Percentiles rank a stretch among this genome's conserved stretches.
These are phyloP conservation scores for Pseudomyrmex gracilis DNA, from an alignment of 1,140 invertebrate species.

Conservation along the genomic window DNA sequence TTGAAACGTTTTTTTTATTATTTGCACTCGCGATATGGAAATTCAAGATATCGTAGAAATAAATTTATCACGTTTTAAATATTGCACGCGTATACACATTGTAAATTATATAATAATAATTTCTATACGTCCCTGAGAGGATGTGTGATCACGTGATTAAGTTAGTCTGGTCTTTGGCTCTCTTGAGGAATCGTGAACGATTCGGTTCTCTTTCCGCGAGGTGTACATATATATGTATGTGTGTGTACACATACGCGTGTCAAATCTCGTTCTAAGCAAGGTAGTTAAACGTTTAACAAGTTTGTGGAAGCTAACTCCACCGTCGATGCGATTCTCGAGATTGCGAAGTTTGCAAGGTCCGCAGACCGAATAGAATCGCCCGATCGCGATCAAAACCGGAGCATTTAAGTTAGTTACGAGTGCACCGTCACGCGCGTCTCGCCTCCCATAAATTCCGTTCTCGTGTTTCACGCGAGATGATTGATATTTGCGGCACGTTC, in stretches of 20 bases:
- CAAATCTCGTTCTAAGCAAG: background rate
- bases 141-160: conserved; percentile 73
- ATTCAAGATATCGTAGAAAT: background rate
- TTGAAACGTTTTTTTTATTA: background rate
- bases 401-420: conserved; percentile 4
- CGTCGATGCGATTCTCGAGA: background rate
- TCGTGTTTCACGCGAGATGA: background rate
- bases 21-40: background rate
- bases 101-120: conserved; percentile 14
- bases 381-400: background rate
- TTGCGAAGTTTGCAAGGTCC: conserved; percentile 3
- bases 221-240: conserved; percentile 24
- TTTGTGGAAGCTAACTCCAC: conserved; percentile 1
- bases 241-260: background rate
- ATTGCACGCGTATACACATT: background rate
- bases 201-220: conserved; percentile 67
- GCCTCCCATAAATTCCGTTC: conserved; percentile 8
- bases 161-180: conserved; percentile 71
- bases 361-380: conserved; percentile 7
- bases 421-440: background rate
- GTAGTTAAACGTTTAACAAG: background rate
- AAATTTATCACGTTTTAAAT: background rate
- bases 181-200: conserved; percentile 69
- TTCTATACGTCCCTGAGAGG: conserved; percentile 66
- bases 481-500: background rate